These are phyloP conservation scores for Tinamus major DNA, from an alignment of 2,797 vertebrate genomes.

Conservation along the genomic window DNA sequence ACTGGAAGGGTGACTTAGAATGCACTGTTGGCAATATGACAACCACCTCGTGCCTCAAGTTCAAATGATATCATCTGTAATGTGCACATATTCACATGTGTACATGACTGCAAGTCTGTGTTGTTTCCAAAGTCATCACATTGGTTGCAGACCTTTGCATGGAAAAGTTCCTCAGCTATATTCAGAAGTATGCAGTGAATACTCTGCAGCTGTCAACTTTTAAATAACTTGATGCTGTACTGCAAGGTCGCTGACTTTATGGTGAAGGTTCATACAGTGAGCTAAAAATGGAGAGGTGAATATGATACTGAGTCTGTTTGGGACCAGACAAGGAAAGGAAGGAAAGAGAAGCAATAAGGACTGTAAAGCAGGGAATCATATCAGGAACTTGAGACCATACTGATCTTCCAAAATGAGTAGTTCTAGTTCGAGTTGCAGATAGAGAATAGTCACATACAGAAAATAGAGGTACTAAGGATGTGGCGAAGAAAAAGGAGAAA, in stretches of 20 bases:
- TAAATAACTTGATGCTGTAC: not conserved
- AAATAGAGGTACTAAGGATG: not conserved
- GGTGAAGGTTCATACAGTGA: not conserved
- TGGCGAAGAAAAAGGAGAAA: not conserved
- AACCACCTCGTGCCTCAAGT: not conserved
- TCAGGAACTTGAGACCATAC: not conserved
- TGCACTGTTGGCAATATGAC: not conserved
- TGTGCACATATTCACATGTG: not conserved
- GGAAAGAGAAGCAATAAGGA: accelerated
- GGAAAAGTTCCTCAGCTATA: not conserved
- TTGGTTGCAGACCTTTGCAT: not conserved
- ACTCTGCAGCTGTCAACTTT: not conserved
- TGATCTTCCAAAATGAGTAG: not conserved
- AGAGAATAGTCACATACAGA: not conserved
- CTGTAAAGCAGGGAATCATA: not conserved
- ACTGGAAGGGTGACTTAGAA: not conserved
- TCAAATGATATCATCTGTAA: not conserved
- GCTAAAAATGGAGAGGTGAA: not conserved
- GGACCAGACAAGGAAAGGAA: not conserved
- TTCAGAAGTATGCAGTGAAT: not conserved
- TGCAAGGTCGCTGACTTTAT: not conserved
- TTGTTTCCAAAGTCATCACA: not conserved
- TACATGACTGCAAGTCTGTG: not conserved
- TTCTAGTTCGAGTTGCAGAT: not conserved
- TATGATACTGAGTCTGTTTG: not conserved